These are phyloP conservation scores for Nesoenas mayeri DNA, from an alignment of 2,113 vertebrate species.

Conservation along the genomic window DNA sequence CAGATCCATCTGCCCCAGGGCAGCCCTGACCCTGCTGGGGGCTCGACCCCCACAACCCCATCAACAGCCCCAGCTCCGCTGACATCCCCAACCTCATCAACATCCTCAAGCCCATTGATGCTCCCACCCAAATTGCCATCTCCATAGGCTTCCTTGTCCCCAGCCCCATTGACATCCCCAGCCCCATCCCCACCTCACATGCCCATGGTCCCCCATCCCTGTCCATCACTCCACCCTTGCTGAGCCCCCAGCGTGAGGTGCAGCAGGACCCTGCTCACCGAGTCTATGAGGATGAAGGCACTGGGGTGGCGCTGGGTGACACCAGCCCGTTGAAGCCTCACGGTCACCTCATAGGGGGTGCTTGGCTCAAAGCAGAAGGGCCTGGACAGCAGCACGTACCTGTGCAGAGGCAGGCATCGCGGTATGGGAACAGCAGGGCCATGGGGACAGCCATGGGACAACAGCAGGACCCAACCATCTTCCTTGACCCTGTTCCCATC, in stretches of 20 bases:
- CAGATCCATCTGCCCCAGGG: not conserved
- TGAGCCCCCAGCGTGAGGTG: rapidly evolving
- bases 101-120: not conserved
- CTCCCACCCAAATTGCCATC: not conserved
- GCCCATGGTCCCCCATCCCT: rapidly evolving
- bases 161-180: not conserved
- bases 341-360: slow-evolving; percentile 77
- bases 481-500: not conserved
- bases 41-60: not conserved
- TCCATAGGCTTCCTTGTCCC: not conserved
- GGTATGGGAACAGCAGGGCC: not conserved
- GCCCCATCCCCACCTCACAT: not conserved
- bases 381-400: slow-evolving; percentile 81
- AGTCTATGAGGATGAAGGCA: slow-evolving; percentile 85
- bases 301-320: slow-evolving; percentile 74
- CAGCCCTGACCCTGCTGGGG: not conserved
- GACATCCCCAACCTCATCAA: too few species aligned
- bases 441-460: rapidly evolving
- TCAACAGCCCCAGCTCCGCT: not conserved
- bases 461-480: not conserved
- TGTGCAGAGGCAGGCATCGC: not conserved
- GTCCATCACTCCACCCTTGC: not conserved
- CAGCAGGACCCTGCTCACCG: slow-evolving; percentile 59
- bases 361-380: slow-evolving; percentile 88
- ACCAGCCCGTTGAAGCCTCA: slow-evolving; percentile 80